Evolutionary conservation across 2,888 invertebrate species (phyloP), one percentile per base, ranked within the genome.

Genomic region (Synanthedon vespiformis): DNA sequence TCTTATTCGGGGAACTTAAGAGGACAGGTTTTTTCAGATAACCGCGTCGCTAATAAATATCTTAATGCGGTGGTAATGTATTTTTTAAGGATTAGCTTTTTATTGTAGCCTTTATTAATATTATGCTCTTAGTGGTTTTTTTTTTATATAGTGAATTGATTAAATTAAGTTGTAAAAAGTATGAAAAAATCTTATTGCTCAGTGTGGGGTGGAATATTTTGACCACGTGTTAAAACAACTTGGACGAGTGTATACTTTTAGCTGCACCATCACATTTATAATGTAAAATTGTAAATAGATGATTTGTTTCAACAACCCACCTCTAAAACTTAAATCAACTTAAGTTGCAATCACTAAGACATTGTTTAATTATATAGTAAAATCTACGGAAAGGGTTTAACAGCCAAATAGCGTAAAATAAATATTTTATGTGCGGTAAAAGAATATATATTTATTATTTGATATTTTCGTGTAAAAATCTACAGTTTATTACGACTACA

Each of bases 81-180:
- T 62, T 65, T 67, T 67, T 61, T 61, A 62, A 65, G 58, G 59
- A 61, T 51, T 58, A 64, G 61, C 62, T 67, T 68, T 67, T 65
- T 61, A 69, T 74, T 73, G 63, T 77, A 78, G 72, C 68, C 65
- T 74, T 67, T 73, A 69, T 66, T 75, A 73, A 68, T 74, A 75
- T 72, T 73, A 72, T 72, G 70, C 55, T 53, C 54, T 51, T 58
- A 58, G 55, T 56, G 53, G 22, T 55, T 55, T 58, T 56, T 56
- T 22, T 22, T 22, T 22, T 22, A 22, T 22, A 56, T 57, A 57
- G 55, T 52, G 50, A 67, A 66, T 67, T 66, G 62, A 68, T 70
- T 72, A 74, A 73, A 75, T 76, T 74, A 77, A 75, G 75, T 78
- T 79, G 79, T 79, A 77, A 74, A 70, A 72, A 68, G 68, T 48